Percentiles rank a stretch among this genome's conserved stretches.
Conservation (phyloP, 2,113 vertebrate genomes). For the Stegostoma tigrinum region DNA sequence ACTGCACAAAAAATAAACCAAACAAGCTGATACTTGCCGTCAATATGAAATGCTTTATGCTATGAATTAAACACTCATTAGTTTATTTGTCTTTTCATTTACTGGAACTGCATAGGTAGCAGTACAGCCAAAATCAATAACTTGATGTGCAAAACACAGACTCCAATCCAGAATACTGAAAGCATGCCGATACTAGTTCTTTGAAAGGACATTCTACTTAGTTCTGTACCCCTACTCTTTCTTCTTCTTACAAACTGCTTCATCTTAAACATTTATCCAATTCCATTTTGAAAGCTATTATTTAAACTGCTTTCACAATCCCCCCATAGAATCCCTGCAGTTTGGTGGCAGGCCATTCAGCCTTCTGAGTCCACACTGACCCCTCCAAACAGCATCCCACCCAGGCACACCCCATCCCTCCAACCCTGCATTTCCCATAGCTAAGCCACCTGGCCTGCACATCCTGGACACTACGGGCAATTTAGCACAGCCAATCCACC, state of each 20-base stretch:
- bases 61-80: neutral
- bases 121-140: conserved; percentile 8
- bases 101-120: neutral
- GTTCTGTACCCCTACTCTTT: neutral
- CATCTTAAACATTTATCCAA: neutral
- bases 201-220: neutral
- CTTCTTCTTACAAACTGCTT: neutral
- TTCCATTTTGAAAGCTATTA: neutral
- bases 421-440: no score
- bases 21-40: neutral
- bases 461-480: no score
- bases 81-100: neutral
- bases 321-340: no score
- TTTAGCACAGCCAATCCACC: no score
- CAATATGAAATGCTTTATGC: neutral
- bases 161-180: neutral
- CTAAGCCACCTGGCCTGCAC: no score
- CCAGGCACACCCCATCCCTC: no score
- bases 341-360: no score
- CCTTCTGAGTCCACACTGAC: no score
- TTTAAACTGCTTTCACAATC: neutral
- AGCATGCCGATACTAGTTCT: neutral
- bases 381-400: no score
- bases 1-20: neutral
- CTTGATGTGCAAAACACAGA: neutral